Base-by-base conservation (phyloP, 2,888 invertebrate genomes). In the Ectropis crepuscularia region DNA sequence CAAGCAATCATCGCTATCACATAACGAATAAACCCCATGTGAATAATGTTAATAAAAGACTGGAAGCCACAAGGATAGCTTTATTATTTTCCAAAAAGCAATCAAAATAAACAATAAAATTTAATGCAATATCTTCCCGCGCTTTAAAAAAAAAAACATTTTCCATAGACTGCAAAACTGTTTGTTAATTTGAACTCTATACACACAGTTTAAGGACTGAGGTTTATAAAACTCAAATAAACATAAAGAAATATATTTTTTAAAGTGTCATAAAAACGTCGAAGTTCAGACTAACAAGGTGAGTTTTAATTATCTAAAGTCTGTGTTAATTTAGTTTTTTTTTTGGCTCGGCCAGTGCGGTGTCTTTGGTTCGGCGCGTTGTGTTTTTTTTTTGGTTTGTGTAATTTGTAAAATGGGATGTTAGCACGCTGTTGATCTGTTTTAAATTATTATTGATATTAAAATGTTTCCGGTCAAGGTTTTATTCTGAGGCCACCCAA, bases 331-430 rank as follows among this genome's bases (percentile, higher is more conserved):
- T 88, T 88, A 75, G 78, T 86, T 88, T 88, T 89, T 86, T 82
- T 76, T 55, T 53, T 6, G n/a, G 69, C 71, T 70, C 60, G 78
- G 75, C 74, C 70, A 72, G 71, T 67, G 78, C 86, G 89, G 87
- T 77, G 60, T 83, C 89, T 88, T 90, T 89, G 84, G 74, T 75
- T 81, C 55, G 55, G 55, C 47, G 59, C 83, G 89, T 88, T 28
- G 89, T 89, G 84, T 73, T 75, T 78, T 82, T 85, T 88, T 84
- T 86, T 83, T 78, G 74, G 71, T 83, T 87, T 86, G 89, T 89
- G 74, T 89, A 88, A 90, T 90, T 89, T 90, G 90, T 90, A 86
- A 90, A 90, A 90, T 89, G 89, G 86, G 82, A 85, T 89, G 88
- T 90, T 90, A 90, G 87, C 90, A 89, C 90, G 89, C 89, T 74